Evolutionary conservation across 2,797 vertebrate genomes (phyloP).

Genomic region (Heliangelus exortis): DNA sequence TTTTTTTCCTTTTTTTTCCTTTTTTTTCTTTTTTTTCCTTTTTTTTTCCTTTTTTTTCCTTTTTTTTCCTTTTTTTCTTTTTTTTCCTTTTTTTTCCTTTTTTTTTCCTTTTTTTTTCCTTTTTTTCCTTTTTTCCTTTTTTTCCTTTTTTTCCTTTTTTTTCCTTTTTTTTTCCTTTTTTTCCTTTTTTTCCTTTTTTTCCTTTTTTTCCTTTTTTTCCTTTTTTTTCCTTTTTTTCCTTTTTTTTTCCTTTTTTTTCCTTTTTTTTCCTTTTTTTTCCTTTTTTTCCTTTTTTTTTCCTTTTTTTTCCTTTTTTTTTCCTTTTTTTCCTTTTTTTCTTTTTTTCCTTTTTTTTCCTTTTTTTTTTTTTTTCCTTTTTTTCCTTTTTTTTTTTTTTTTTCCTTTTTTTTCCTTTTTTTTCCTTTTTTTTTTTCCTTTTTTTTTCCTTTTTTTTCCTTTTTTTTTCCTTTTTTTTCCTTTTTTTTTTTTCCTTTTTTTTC

Average conservation of each 20-base stretch:
- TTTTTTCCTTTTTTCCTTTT: background rate
- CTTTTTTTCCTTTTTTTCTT: background rate
- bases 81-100: background rate
- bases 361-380: too few species aligned
- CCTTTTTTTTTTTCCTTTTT: background rate
- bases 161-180: background rate
- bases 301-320: background rate
- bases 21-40: background rate
- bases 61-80: background rate
- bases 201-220: too few species aligned
- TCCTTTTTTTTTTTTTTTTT: background rate
- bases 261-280: too few species aligned
- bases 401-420: background rate
- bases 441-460: background rate
- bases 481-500: background rate
- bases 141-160: background rate
- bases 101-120: background rate
- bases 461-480: background rate
- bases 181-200: background rate
- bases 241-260: background rate
- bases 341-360: background rate
- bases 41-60: background rate
- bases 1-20: background rate
- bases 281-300: background rate
- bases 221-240: background rate